Conservation (phyloP, 2,113 vertebrate genomes). For the Plectropomus leopardus region DNA sequence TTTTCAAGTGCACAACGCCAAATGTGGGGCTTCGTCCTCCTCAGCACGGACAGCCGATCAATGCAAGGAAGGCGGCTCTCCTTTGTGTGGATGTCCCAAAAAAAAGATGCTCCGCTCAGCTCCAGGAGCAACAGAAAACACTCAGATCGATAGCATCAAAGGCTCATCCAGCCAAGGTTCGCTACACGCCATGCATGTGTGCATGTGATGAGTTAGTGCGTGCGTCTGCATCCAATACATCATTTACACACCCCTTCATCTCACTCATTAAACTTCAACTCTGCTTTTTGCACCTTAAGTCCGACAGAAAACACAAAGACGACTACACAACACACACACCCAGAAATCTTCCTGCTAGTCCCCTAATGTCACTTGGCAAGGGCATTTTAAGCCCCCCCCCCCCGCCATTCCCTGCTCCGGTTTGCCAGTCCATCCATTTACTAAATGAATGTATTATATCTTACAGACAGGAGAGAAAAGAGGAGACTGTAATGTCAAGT, state of each 20-base stretch:
- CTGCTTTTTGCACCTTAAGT: slow-evolving; percentile 20
- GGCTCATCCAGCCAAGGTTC: slow-evolving; percentile 25
- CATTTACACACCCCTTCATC: slow-evolving; percentile 1
- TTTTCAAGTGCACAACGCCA: neutral
- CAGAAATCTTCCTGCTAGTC: slow-evolving; percentile 45
- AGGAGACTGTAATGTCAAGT: neutral
- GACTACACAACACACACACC: slow-evolving; percentile 29
- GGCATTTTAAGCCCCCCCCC: slow-evolving; percentile 55
- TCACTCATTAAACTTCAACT: slow-evolving; percentile 33
- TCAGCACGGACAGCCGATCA: slow-evolving; percentile 14
- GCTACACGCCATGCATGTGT: slow-evolving; percentile 19
- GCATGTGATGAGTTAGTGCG: slow-evolving; percentile 1
- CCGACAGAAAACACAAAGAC: slow-evolving; percentile 23
- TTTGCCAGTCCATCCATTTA: slow-evolving; percentile 84
- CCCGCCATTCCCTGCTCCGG: slow-evolving; percentile 41
- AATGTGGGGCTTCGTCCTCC: slow-evolving; percentile 29
- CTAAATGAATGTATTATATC: slow-evolving; percentile 80
- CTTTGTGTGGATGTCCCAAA: slow-evolving; percentile 35
- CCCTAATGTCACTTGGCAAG: slow-evolving; percentile 75
- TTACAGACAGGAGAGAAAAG: slow-evolving; percentile 40
- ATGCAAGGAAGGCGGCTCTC: slow-evolving; percentile 14
- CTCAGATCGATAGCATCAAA: slow-evolving; percentile 61
- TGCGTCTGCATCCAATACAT: neutral
- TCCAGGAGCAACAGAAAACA: slow-evolving; percentile 50
- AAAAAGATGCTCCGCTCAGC: slow-evolving; percentile 50